Evolutionary conservation across 2,888 invertebrate species (phyloP).

Genomic region (Papilio gigon): DNA sequence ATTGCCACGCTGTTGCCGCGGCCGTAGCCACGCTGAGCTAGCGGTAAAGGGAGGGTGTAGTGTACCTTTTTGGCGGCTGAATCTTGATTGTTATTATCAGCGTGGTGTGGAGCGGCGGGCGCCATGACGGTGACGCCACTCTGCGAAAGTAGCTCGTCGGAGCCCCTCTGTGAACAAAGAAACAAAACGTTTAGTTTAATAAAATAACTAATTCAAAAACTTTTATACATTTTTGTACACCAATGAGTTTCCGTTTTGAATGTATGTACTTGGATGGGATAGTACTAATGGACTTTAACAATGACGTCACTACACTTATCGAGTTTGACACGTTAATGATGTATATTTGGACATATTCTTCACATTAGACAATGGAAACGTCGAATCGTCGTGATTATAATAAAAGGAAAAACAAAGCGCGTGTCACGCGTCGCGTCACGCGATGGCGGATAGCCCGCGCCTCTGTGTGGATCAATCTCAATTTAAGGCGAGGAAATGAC

Average conservation of each 20-base stretch:
- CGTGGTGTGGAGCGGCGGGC: constrained; percentile 93
- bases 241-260: neutral
- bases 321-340: neutral
- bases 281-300: constrained; percentile 20
- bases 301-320: neutral
- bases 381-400: constrained; percentile 11
- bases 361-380: constrained; percentile 16
- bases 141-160: constrained; percentile 98
- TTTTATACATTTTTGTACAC: too few species aligned
- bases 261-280: neutral
- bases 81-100: constrained; percentile 96
- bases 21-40: too few species aligned
- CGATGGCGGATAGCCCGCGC: constrained; percentile 59
- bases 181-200: constrained; percentile 34
- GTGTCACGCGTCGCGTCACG: constrained; percentile 54
- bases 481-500: constrained; percentile 80
- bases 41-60: too few species aligned
- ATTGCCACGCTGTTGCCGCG: too few species aligned
- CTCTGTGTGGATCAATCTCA: constrained; percentile 78
- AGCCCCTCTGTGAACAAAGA: constrained; percentile 91
- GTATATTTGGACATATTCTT: too few species aligned
- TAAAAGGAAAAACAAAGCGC: constrained; percentile 68
- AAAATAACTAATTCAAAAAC: too few species aligned
- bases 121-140: constrained; percentile 96
- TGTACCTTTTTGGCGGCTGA: constrained; percentile 96